Percentiles rank a stretch among this genome's conserved stretches.
Conservation (phyloP, 2,888 invertebrate species). For the Lordiphosa andalusiaca region DNA sequence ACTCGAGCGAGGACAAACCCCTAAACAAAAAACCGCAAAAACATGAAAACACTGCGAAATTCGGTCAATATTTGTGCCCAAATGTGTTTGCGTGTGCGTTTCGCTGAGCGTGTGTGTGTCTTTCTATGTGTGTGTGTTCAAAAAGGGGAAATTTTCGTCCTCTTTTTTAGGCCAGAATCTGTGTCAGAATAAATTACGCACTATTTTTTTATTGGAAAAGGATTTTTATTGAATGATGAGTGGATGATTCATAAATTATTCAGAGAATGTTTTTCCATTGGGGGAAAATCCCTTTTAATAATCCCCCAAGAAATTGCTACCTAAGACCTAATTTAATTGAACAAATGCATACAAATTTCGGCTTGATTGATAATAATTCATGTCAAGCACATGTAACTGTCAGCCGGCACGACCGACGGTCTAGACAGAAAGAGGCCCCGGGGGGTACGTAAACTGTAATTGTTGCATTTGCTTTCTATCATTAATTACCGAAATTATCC, state of each 20-base stretch:
- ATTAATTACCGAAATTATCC: no score
- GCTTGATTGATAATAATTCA: slow-evolving; percentile 27
- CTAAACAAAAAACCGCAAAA: slow-evolving; percentile 23
- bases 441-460: no score
- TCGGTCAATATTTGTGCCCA: slow-evolving; percentile 68
- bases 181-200: slow-evolving; percentile 40
- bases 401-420: slow-evolving; percentile 19
- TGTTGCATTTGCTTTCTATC: no score
- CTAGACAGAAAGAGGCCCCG: background rate
- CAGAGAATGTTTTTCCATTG: slow-evolving; percentile 6
- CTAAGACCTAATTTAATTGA: slow-evolving; percentile 2
- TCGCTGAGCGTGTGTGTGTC: slow-evolving; percentile 9
- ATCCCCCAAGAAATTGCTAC: background rate
- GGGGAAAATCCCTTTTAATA: slow-evolving; percentile 1
- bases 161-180: slow-evolving; percentile 29
- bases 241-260: slow-evolving; percentile 31
- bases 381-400: slow-evolving; percentile 33
- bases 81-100: slow-evolving; percentile 13
- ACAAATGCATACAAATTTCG: slow-evolving; percentile 35
- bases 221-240: slow-evolving; percentile 14
- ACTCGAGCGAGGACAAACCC: slow-evolving; percentile 13
- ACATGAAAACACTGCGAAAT: slow-evolving; percentile 43
- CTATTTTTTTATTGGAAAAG: slow-evolving; percentile 22
- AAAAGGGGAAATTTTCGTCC: slow-evolving; percentile 36
- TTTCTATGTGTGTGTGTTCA: slow-evolving; percentile 20